Base-by-base conservation (phyloP, 37 sponge, comb jelly and placozoan genomes). In the Halichondria panicea region DNA sequence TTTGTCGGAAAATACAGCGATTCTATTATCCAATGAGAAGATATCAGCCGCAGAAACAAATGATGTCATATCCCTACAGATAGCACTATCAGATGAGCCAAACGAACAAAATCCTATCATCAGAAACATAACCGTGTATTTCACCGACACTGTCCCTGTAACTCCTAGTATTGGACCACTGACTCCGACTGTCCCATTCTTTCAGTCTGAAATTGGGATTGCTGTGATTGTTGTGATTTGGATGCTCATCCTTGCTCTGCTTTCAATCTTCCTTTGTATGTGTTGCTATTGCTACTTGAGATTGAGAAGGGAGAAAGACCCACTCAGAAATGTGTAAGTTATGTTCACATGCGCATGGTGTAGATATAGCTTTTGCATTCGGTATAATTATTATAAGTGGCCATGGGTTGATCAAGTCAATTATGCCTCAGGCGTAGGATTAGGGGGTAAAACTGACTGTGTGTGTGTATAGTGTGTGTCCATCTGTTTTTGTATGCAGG, bases 211-310 rank as follows among this genome's bases (percentile, higher is more conserved):
- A 31, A 54, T 75, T 32, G 76, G 76, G 4, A 81, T 88, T 45
- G 82, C 82, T 11, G 63, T 81, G 18, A 63, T 88, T 12, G 81
- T 81, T 33, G 82, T 88, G 56, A 75, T 71, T 22, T 5, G 59
- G 1, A 33, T 88, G 22, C 33, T 81, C 50, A 40, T 71, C 37
- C 13, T 81, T 1, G 77, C 72, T 27, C 24, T 88, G 58, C 25
- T 76, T 0, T 21, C 81, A 42, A 67, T 70, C 31, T 32, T 81
- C 21, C 43, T 25, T 53, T 81, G 88, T 32, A 25, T 81, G 43
- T 41, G 39, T 61, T 81, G 77, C 68, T 88, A 69, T 68, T 81
- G 80, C 57, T 68, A 63, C 44, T 53, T 67, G 40, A 69, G 36
- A 34, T 11, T 40, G 21, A 34, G 52, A 11, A 67, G 66, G 34